Base-by-base conservation (phyloP, 1,140 invertebrate species). In the Cyrtorhinus lividipennis region DNA sequence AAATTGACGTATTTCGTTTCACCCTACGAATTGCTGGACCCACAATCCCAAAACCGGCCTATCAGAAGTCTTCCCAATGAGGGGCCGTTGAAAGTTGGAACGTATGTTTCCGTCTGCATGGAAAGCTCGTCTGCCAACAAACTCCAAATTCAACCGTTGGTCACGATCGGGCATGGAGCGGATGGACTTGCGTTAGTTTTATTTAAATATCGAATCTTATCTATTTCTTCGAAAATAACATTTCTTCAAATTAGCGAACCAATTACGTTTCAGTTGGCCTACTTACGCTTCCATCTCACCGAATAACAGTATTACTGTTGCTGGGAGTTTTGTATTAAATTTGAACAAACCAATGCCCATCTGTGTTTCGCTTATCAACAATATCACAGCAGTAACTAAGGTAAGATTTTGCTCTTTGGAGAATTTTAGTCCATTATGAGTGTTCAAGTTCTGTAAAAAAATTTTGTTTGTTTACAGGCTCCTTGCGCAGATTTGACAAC, bases 1-100 rank as follows among this genome's bases (percentile, higher is more conserved):
- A 89, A 89, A 68, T 73, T 97, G 13, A 94, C 90, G 0, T 98
- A 95, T 73, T 95, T 95, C 72, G 88, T 96, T 20, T 89, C 90
- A n/a, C 92, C 92, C 0, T 95, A 95, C 72, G 91, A 95, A 72
- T 76, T 95, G 18, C 76, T 95, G 65, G 86, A 94, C 74, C 78
- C 82, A 62, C 1, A 12, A 15, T 53, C 48, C 5, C 83, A 85
- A 64, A 81, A 78, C 63, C 83, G 83, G 68, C 80, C 81, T n/a
- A 79, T 84, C 15, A 81, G 88, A 70, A 81, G 83, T 15, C 76
- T 93, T 62, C 88, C 83, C 61, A 77, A 83, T 18, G 88, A 92
- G 67, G 82, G 82, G 59, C 78, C 30, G 13, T 27, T 81, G 63
- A 82, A 84, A 56, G 76, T 94, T 48, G 92, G 92, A 0, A 85